Base-by-base conservation (phyloP, 2,797 vertebrate species). In the Aldrovandia affinis region DNA sequence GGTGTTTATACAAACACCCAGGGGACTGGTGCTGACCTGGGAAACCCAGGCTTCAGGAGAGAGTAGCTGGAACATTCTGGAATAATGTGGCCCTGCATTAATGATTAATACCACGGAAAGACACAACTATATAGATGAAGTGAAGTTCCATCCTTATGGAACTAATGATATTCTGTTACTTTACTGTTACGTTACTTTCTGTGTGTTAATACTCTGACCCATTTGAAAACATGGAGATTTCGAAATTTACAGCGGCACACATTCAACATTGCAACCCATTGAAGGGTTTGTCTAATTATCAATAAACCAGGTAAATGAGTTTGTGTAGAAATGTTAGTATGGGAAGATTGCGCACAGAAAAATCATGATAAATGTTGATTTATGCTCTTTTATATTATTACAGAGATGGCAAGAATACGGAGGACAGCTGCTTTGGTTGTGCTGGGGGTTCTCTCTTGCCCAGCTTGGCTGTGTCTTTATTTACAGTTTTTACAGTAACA, bases 11-110 rank as follows among this genome's bases (percentile, higher is more conserved):
- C 30, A 61, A 55, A 25, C 50, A 12, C 47, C 20, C 39, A 9
- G 52, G 20, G 81, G 10, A n/a, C 52, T 59, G 30, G 20, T 30
- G 14, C 3, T 15, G 78, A 42, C 25, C 54, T 61, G 73, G 39
- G 73, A 77, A 77, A 73, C 36, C 8, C 68, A 18, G 33, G 36
- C 68, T 73, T 73, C 39, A 44, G 73, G 39, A 47, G 42, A 14
- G 22, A 39, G 68, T 30, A 80, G 55, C 59, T 84, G 83, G 3
- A 68, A 61, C 78, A 52, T 44, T 70, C 42, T 81, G 78, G 78
- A 80, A 50, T 42, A 44, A 70, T 36, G 33, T 52, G 39, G 25
- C 33, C 52, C n/a, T 47, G 59, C 12, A 33, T 83, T 79, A 33
- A 47, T 2, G 20, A 39, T 7, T 30, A 30, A 47, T 77, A 77